Base-by-base conservation (phyloP, 2,113 vertebrate species). In the Leiothrix lutea region DNA sequence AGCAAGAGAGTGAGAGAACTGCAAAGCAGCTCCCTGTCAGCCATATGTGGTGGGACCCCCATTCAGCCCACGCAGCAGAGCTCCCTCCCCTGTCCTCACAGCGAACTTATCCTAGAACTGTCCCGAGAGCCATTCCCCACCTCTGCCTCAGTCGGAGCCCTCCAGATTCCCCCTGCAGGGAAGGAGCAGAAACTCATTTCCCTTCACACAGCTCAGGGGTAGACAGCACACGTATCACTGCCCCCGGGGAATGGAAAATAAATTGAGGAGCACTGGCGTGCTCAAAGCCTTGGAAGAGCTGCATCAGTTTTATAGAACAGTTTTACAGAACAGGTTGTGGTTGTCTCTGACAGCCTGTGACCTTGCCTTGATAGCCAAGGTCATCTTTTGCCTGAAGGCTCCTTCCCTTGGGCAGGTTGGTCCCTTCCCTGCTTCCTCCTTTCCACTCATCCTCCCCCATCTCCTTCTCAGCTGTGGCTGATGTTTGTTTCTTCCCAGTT, bases 371-470 rank as follows among this genome's bases (percentile, higher is more conserved):
- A 15, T 24, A 83, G 33, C 5, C 75, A 91, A 42, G 38, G 40
- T 13, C 40, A 14, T n/a, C 26, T 53, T 36, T 54, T 33, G 60
- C 28, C 67, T 16, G 18, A 40, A 67, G 44, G 33, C 14, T 86
- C 20, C 13, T 56, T 56, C 24, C 48, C 50, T 24, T 14, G 26
- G 60, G 42, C 14, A 44, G 16, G 16, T 14, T 15, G 13, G 56
- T 44, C 28, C 14, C 16, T 66, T 38, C 29, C 40, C 50, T 65
- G 31, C 40, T 40, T n/a, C 14, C 29, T 47, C 31, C 31, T 44
- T 65, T 57, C 25, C 38, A 16, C 36, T 25, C 35, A 2, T 5
- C 25, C 57, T 67, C 31, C 60, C 8, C 44, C 0, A 0, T 33
- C 50, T 42, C 77, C 44, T 35, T 67, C 48, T 26, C 13, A 42